Base-by-base conservation (phyloP, 2,797 vertebrate genomes). In the Babyrousa celebensis region DNA sequence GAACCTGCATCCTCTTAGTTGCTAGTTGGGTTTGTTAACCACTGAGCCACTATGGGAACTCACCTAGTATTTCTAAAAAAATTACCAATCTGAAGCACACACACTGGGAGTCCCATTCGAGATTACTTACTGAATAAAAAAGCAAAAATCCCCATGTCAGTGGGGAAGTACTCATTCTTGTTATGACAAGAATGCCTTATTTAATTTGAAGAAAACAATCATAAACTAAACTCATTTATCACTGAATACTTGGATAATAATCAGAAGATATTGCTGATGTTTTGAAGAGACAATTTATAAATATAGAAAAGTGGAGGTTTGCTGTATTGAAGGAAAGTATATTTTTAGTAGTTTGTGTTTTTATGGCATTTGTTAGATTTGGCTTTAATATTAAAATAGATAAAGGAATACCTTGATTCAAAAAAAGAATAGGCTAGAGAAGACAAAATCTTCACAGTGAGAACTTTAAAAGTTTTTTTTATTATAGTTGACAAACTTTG, bases 151-250 rank as follows among this genome's bases (percentile, higher is more conserved):
- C 5, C 58, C 10, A 18, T 40, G 32, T 54, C 56, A 67, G 9
- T 11, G 54, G 12, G 14, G 43, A 86, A 54, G 40, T 32, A 56
- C 21, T 86, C 15, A 16, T 80, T 95, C 3, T 90, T 71, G 25
- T 17, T 43, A 67, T 40, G 68, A 27, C 25, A 89, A 92, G 58
- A 85, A 79, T 75, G 23, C 8, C 12, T 56, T 43, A 74, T 82
- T 84, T 82, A 92, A 85, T 91, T 60, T 48, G 36, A 68, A 32
- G 60, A 91, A 92, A 85, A 72, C 43, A 54, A 89, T 62, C 36
- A 89, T 16, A 60, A 80, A 56, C 43, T 54, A 48, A 94, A 68
- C 16, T 67, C 29, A 77, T 75, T 95, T 74, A 68, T 85, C 84
- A 72, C 23, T 56, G 32, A 84, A n/a, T 71, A 79, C 20, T 58